Evolutionary conservation across 2,888 invertebrate species (phyloP).

Genomic region (Epirrhoe tristata): DNA sequence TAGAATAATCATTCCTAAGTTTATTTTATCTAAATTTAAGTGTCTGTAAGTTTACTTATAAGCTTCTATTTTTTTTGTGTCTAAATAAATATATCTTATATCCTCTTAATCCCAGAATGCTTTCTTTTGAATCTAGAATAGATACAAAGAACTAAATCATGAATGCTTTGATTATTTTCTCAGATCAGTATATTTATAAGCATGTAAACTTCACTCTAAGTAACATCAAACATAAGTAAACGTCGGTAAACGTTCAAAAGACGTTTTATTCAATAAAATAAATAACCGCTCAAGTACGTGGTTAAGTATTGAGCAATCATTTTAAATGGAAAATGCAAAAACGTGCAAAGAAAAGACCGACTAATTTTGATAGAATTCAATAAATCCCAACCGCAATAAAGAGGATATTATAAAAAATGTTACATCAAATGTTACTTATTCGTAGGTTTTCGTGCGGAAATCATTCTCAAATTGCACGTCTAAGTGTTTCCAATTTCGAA

Average conservation of each 20-base stretch:
- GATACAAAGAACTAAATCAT: neutral
- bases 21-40: no score
- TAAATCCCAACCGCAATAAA: conserved; percentile 62
- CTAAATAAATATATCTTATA: no score
- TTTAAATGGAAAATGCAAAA: conserved; percentile 53
- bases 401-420: conserved; percentile 67
- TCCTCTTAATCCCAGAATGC: no score
- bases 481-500: conserved; percentile 70
- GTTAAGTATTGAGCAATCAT: conserved; percentile 55
- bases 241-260: conserved; percentile 52
- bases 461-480: conserved; percentile 82
- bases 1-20: no score
- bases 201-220: conserved; percentile 38
- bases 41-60: no score
- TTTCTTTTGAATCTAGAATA: no score
- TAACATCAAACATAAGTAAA: conserved; percentile 44
- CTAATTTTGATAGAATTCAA: conserved; percentile 36
- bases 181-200: conserved; percentile 29
- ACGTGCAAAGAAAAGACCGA: conserved; percentile 30
- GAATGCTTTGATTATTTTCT: neutral
- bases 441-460: conserved; percentile 78
- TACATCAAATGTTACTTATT: conserved; percentile 70
- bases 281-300: conserved; percentile 58
- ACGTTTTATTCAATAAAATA: conserved; percentile 49
- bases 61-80: no score